Conservation (phyloP, 2,113 vertebrate species). For the Orientallactaga bullata region DNA sequence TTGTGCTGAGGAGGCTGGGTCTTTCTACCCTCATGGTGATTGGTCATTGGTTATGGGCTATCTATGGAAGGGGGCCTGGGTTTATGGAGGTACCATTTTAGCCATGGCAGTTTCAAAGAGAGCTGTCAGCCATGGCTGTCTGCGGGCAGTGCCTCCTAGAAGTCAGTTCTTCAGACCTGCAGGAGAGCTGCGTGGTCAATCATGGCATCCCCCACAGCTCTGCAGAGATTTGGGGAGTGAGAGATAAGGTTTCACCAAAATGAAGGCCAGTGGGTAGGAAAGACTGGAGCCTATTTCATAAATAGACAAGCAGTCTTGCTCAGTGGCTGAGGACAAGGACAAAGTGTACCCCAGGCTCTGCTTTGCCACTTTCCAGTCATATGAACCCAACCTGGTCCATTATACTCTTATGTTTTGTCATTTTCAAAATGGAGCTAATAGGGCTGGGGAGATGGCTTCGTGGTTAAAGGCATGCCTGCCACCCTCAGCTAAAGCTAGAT, state of each 20-base stretch:
- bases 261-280: neutral
- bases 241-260: neutral
- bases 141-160: neutral
- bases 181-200: neutral
- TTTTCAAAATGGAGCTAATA: conserved; percentile 23
- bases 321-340: neutral
- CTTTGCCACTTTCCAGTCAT: neutral
- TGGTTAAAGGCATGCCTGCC: too few species aligned
- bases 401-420: neutral
- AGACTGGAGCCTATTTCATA: neutral
- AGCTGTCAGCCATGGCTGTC: neutral
- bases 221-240: neutral
- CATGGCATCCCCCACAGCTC: neutral
- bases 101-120: neutral
- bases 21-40: neutral
- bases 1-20: neutral
- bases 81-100: neutral
- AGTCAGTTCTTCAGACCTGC: neutral
- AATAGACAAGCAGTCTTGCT: neutral
- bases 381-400: neutral
- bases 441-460: too few species aligned
- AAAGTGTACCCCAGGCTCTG: neutral
- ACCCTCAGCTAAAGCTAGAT: too few species aligned
- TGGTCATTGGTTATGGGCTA: too few species aligned
- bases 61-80: neutral